Percentiles rank a stretch among this genome's conserved stretches.
Conservation (phyloP, 2,113 vertebrate genomes). For the Thermophis baileyi region DNA sequence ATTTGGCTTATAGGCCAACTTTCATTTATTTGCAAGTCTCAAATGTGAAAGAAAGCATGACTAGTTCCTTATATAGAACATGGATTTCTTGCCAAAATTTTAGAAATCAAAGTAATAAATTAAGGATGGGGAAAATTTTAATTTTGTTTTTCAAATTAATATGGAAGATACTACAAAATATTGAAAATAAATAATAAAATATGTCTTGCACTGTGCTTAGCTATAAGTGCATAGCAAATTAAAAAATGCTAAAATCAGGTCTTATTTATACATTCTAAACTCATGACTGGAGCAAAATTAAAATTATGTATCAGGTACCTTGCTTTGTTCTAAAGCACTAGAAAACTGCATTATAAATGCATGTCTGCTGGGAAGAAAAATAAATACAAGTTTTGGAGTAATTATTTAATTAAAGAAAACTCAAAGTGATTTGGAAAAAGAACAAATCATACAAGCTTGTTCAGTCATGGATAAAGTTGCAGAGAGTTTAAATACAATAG, state of each 20-base stretch:
- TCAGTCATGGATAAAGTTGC: background rate
- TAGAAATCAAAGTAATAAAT: background rate
- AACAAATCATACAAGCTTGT: background rate
- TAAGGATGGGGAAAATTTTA: background rate
- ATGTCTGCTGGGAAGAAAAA: background rate
- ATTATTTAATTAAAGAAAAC: background rate
- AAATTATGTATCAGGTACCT: background rate
- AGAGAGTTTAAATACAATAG: background rate
- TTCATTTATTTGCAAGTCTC: background rate
- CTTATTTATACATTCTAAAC: background rate
- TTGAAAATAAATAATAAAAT: background rate
- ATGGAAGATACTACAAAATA: background rate
- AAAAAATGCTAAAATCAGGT: background rate
- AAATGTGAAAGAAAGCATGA: background rate
- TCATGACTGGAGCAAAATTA: background rate
- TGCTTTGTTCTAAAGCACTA: background rate
- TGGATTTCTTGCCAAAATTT: background rate
- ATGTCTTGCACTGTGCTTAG: background rate
- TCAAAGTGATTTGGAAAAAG: background rate
- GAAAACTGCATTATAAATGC: background rate
- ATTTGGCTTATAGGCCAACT: background rate
- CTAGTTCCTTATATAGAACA: background rate
- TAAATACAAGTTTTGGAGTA: background rate
- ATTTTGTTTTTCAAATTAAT: background rate
- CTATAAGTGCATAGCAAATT: background rate